Evolutionary conservation across 1,140 invertebrate genomes (phyloP).

Genomic region (Diprion similis): DNA sequence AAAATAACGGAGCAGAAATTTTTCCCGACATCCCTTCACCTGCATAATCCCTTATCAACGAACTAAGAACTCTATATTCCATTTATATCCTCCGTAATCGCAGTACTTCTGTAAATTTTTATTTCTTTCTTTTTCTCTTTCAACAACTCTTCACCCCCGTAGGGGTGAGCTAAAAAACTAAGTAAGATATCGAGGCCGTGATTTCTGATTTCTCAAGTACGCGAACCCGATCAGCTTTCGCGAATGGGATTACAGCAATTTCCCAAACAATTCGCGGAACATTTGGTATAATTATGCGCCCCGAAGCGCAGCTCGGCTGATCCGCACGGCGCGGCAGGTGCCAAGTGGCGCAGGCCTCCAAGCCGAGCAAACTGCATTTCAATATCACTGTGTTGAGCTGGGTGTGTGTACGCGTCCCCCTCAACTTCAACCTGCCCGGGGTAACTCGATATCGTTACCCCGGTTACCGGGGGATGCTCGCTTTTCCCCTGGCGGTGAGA

Average conservation of each 20-base stretch:
- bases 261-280: background rate
- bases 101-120: too few relatives aligned
- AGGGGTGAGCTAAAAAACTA: too few relatives aligned
- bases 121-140: too few relatives aligned
- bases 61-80: too few relatives aligned
- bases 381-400: background rate
- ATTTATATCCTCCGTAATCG: too few relatives aligned
- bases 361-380: slow-evolving; percentile 2
- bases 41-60: too few relatives aligned
- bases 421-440: background rate
- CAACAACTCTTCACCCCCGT: too few relatives aligned
- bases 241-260: background rate
- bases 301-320: background rate
- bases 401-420: background rate
- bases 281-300: slow-evolving; percentile 6
- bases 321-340: background rate
- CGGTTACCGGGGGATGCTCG: background rate
- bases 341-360: background rate
- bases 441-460: slow-evolving; percentile 7
- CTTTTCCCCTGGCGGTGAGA: background rate
- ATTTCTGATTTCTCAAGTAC: background rate
- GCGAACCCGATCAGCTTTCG: background rate
- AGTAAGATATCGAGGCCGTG: background rate
- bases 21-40: too few relatives aligned
- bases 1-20: too few relatives aligned